These are phyloP conservation scores for Cygnus atratus DNA, from an alignment of 2,113 vertebrate species.

Conservation along the genomic window DNA sequence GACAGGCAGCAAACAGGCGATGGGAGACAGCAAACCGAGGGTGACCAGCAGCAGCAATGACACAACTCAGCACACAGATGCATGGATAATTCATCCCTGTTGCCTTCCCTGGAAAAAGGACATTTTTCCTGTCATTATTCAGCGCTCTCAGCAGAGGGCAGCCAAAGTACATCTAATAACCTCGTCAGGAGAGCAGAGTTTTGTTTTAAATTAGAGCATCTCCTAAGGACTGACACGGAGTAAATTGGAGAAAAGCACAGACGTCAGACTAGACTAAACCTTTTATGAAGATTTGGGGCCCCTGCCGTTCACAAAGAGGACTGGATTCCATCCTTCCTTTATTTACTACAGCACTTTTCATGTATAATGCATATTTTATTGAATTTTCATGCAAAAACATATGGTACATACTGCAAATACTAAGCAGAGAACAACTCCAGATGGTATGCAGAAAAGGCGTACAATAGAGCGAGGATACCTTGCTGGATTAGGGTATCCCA, in stretches of 20 bases:
- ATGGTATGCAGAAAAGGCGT: slow-evolving; percentile 57
- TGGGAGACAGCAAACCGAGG: accelerated
- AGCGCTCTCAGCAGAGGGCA: slow-evolving; percentile 76
- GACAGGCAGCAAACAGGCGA: background rate
- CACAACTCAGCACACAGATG: accelerated
- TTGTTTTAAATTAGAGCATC: slow-evolving; percentile 50
- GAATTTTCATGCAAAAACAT: slow-evolving; percentile 72
- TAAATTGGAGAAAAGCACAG: slow-evolving; percentile 56
- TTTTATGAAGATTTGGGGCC: slow-evolving; percentile 64
- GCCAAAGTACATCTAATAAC: slow-evolving; percentile 55
- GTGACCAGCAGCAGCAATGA: background rate
- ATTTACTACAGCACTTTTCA: slow-evolving; percentile 66
- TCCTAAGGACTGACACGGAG: slow-evolving; percentile 34
- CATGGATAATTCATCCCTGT: background rate
- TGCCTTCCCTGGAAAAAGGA: background rate
- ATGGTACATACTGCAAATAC: slow-evolving; percentile 68
- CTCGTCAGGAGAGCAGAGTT: background rate
- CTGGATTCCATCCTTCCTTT: slow-evolving; percentile 46
- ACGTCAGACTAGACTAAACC: slow-evolving; percentile 59
- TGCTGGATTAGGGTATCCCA: slow-evolving; percentile 55
- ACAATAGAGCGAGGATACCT: slow-evolving; percentile 62
- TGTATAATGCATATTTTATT: slow-evolving; percentile 68
- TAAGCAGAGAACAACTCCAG: slow-evolving; percentile 69
- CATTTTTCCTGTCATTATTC: background rate
- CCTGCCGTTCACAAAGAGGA: slow-evolving; percentile 48